Evolutionary conservation across 1,140 invertebrate genomes (phyloP).

Genomic region (Drosophila grimshawi): DNA sequence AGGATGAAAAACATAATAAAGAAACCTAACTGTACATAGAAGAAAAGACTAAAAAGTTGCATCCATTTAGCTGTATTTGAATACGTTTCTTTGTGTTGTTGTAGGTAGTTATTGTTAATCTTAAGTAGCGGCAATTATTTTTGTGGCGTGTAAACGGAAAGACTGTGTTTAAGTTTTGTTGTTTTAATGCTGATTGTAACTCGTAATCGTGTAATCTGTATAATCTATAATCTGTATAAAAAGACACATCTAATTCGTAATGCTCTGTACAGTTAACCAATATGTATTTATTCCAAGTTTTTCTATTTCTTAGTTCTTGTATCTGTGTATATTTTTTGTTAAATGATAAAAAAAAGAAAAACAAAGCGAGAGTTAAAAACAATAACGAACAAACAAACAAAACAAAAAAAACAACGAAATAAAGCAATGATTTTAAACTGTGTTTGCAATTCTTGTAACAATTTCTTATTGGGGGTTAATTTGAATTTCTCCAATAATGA

Average conservation of each 20-base stretch:
- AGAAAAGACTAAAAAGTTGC: constrained; percentile 4
- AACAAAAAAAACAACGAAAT: constrained; percentile 15
- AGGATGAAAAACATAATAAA: background rate
- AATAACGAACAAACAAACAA: constrained; percentile 1
- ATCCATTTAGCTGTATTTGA: background rate
- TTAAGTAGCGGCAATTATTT: constrained; percentile 81
- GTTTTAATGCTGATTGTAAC: constrained; percentile 56
- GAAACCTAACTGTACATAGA: constrained; percentile 22
- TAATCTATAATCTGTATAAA: background rate
- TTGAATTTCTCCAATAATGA: too few species aligned
- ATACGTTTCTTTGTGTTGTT: constrained; percentile 37
- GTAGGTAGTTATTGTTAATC: constrained; percentile 61
- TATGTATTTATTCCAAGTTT: constrained; percentile 69
- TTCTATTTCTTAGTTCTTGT: constrained; percentile 57
- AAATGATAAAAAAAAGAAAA: constrained; percentile 50
- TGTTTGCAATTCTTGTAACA: background rate
- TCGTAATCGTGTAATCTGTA: constrained; percentile 18
- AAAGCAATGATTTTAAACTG: constrained; percentile 41
- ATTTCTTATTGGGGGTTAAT: background rate
- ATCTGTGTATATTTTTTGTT: constrained; percentile 71
- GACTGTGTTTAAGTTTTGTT: constrained; percentile 82
- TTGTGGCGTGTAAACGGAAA: constrained; percentile 78
- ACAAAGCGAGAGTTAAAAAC: constrained; percentile 49
- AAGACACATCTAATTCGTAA: constrained; percentile 34
- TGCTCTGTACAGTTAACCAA: constrained; percentile 47